Evolutionary conservation across 2,888 invertebrate genomes (phyloP), one percentile per base, ranked within the genome.

Genomic region (Alcis repandata): DNA sequence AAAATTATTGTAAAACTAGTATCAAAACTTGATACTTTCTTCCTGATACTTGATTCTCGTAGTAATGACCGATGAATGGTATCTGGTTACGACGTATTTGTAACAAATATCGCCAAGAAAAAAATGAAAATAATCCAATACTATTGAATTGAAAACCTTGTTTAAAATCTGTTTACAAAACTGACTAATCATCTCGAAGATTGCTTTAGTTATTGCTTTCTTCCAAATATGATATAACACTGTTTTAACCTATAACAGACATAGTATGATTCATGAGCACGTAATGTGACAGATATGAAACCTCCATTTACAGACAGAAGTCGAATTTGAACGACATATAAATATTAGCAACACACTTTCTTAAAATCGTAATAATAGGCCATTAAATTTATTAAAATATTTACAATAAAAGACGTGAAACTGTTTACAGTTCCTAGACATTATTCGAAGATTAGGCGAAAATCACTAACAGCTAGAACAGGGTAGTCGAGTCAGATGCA

Each of bases 351-450:
- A 91, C 88, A 91, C 88, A 87, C 89, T 80, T 83, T 83, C 86
- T 85, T 85, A 86, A 83, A 85, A 84, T 82, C 81, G 79, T 87
- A 88, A 80, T 92, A 90, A 80, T 92, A 92, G 91, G 91, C 92
- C 91, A 87, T 91, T 86, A 85, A 88, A 88, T 79, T 88, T 87
- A 88, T 78, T 87, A 90, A 88, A 90, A 90, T 92, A 92, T 92
- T 87, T 92, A 92, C 92, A 92, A 81, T 90, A 90, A 90, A 27
- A 87, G 87, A 88, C 84, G 85, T 78, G 87, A 88, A 88, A 89
- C 87, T 83, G 87, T 88, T 88, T 86, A 89, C 88, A 90, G 87
- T 88, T 90, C 82, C 86, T 84, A 81, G 85, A 90, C 80, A 85
- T 87, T 89, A 88, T 82, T 89, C 83, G 84, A 90, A 92, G 85